Conservation (phyloP, 2,888 invertebrate species). For the Diarsia mendica region DNA sequence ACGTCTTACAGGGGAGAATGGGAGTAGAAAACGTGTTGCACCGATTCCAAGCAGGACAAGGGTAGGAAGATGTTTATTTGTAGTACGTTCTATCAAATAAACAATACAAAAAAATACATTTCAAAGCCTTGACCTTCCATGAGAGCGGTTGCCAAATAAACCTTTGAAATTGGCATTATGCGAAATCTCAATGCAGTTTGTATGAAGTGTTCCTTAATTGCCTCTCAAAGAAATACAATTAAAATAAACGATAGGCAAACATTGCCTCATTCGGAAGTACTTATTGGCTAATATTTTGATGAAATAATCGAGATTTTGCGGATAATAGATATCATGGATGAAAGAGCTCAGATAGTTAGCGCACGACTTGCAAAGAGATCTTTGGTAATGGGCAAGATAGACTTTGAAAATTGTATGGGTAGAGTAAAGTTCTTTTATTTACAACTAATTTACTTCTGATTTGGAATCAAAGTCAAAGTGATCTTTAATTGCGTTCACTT, state of each 20-base stretch:
- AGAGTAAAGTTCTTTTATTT: neutral
- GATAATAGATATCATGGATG: conserved; percentile 24
- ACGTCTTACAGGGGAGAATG: too few relatives aligned
- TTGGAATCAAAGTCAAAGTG: neutral
- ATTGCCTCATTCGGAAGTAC: conserved; percentile 32
- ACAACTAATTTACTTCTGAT: neutral
- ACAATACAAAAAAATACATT: neutral
- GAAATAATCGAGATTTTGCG: conserved; percentile 25
- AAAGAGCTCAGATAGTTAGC: conserved; percentile 7
- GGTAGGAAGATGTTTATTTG: neutral
- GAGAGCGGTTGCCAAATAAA: conserved; percentile 25
- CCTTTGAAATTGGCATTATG: conserved; percentile 21
- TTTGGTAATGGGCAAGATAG: neutral
- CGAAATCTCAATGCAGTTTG: conserved; percentile 20
- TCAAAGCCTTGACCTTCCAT: conserved; percentile 46
- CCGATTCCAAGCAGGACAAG: too few relatives aligned
- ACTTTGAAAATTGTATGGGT: neutral
- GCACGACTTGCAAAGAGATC: conserved; percentile 15
- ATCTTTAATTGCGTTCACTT: too few relatives aligned
- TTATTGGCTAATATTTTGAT: conserved; percentile 24
- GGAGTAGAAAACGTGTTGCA: too few relatives aligned
- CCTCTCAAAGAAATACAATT: conserved; percentile 34
- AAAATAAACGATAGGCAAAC: conserved; percentile 24
- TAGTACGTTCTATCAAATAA: neutral
- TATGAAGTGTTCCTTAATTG: conserved; percentile 29